These are phyloP conservation scores for Numida meleagris DNA, from an alignment of 2,113 vertebrate species.

Conservation along the genomic window DNA sequence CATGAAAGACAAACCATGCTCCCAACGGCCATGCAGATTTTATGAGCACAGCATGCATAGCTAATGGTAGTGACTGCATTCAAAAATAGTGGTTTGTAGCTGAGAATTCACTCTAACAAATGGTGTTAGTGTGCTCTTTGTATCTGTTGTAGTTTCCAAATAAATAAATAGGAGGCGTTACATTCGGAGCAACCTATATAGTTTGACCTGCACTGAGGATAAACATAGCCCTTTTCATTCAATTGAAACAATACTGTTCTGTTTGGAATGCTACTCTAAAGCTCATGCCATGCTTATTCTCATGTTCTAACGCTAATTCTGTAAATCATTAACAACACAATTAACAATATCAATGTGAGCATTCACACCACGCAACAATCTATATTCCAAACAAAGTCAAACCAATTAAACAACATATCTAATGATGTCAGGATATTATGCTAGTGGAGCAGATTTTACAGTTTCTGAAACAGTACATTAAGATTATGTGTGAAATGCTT, in stretches of 20 bases:
- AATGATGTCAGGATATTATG: not conserved
- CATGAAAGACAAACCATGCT: too few relatives aligned
- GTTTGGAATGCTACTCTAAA: not conserved
- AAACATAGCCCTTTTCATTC: not conserved
- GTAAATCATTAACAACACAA: not conserved
- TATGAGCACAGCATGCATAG: too few relatives aligned
- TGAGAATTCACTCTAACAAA: too few relatives aligned
- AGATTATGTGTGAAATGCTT: not conserved
- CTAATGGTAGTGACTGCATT: too few relatives aligned
- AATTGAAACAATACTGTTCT: rapidly evolving
- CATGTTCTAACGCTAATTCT: not conserved
- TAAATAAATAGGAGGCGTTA: too few relatives aligned
- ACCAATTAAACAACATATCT: not conserved
- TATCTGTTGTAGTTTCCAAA: too few relatives aligned
- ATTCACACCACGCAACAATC: not conserved
- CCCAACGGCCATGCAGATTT: too few relatives aligned
- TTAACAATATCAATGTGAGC: not conserved
- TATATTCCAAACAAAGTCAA: not conserved
- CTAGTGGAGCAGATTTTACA: not conserved
- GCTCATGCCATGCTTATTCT: not conserved
- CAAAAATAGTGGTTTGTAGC: too few relatives aligned
- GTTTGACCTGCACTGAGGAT: not conserved
- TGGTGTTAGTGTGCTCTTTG: too few relatives aligned
- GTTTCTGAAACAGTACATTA: not conserved
- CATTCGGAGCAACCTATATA: not conserved